Evolutionary conservation across 2,888 invertebrate species (phyloP), one percentile per base, ranked within the genome.

Genomic region (Scaptomyza parva): DNA sequence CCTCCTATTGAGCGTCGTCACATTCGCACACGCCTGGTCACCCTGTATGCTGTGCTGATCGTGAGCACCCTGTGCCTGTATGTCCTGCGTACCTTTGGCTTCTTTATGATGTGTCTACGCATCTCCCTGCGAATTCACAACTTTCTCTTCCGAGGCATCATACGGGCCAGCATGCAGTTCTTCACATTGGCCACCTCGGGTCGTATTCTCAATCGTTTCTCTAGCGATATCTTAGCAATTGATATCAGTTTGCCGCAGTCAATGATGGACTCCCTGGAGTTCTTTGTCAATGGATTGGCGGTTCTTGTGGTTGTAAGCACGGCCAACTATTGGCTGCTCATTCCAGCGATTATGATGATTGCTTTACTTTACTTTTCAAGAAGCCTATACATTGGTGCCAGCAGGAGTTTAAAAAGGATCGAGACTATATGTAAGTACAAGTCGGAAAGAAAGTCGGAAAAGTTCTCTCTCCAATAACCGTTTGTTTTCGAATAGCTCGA

Each of bases 41-140:
- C 84, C n/a, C 72, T 89, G 26, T 92, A 91, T 33, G 78, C 88
- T 0, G 53, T 87, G 2, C 76, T 92, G 2, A 80, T 91, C 20
- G 35, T 82, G 8, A 69, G 76, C 44, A 90, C 91, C 0, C 73
- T 91, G 35, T n/a, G 89, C 92, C 37, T 95, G 92, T 89, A 92
- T 93, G 45, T 95, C 92, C 89, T 93, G 92, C 8, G 92, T 78
- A n/a, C 94, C 7, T 93, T 94, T 43, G 92, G 94, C 0, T 96
- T 96, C 91, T 96, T 96, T 87, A 92, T 92, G 76, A 93, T 95
- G 64, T 96, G 96, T 76, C 95, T 97, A 87, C 93, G 92, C 24
- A 95, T 97, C 0, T 97, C 97, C 0, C 92, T 93, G 24, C 93
- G 92, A 1, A 92, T 98, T 0, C 98, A 98, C 88, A 94, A 96